These are phyloP conservation scores for Metopolophium dirhodum DNA, from an alignment of 1,140 invertebrate genomes.

Conservation along the genomic window DNA sequence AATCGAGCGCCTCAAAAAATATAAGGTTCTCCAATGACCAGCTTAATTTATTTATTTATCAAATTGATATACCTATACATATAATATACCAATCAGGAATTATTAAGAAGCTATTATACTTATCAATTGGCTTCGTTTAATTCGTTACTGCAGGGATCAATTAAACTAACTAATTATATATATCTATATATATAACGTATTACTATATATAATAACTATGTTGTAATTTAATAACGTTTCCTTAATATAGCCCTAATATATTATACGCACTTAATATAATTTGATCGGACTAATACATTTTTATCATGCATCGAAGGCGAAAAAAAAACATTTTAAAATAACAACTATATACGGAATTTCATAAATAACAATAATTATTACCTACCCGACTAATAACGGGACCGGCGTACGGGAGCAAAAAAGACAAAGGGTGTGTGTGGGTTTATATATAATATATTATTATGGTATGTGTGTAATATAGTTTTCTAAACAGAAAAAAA, in stretches of 20 bases:
- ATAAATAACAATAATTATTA: constrained; percentile 46
- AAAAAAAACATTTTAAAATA: constrained; percentile 23
- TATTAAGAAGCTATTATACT: constrained; percentile 6
- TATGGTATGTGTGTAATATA: neutral
- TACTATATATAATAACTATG: neutral
- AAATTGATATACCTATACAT: neutral
- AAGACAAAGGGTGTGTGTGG: constrained; percentile 21
- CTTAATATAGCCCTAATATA: constrained; percentile 14
- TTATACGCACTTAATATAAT: neutral
- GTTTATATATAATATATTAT: neutral
- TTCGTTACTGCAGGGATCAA: neutral
- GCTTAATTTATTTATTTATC: neutral
- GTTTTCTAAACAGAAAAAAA: constrained; percentile 23
- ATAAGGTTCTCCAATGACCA: neutral
- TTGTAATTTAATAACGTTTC: neutral
- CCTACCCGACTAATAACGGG: constrained; percentile 13
- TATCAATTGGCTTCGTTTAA: constrained; percentile 1
- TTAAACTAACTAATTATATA: neutral
- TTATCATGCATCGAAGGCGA: neutral
- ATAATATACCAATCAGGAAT: neutral
- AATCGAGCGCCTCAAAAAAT: neutral
- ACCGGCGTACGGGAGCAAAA: constrained; percentile 24
- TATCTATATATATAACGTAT: neutral
- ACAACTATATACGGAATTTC: constrained; percentile 10
- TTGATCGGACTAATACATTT: neutral